Percentiles rank a stretch among this genome's conserved stretches.
phyloP scores from a whole-genome alignment of 2,888 invertebrate genomes.

The Clusia tigrina region DNA sequence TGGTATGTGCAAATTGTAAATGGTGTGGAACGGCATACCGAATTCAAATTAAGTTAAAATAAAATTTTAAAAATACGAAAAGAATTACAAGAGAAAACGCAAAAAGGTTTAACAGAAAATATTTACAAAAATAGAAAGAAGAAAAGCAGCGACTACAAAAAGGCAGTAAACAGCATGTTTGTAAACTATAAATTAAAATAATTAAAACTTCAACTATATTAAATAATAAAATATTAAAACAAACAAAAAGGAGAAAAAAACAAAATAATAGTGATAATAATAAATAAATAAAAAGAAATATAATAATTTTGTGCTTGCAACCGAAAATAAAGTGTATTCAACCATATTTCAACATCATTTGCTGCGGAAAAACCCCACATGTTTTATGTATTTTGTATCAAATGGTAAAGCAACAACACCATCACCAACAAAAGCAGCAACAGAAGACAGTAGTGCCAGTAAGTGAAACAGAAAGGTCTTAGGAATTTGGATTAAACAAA shows the following conservation, averaged over 20 bases:
- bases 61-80: background rate
- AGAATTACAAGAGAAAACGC: background rate
- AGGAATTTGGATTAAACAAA: constrained; percentile 1
- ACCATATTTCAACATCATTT: background rate
- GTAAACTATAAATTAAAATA: constrained; percentile 6
- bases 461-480: background rate
- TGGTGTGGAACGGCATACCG: constrained; percentile 27
- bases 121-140: background rate
- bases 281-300: background rate
- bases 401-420: constrained; percentile 8
- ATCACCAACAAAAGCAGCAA: constrained; percentile 9
- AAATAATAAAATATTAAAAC: too few relatives aligned
- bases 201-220: background rate
- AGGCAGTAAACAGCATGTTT: background rate
- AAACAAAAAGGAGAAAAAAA: too few relatives aligned
- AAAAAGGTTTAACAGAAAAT: too few relatives aligned
- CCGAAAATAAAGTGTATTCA: background rate
- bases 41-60: constrained; percentile 5
- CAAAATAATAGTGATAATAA: background rate
- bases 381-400: constrained; percentile 15
- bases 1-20: constrained; percentile 31
- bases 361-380: constrained; percentile 1
- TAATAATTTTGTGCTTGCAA: background rate
- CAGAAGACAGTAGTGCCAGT: too few relatives aligned
- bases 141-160: background rate